Evolutionary conservation across 1,140 invertebrate genomes (phyloP), one percentile per base, ranked within the genome.

Genomic region (Drosophila santomea): DNA sequence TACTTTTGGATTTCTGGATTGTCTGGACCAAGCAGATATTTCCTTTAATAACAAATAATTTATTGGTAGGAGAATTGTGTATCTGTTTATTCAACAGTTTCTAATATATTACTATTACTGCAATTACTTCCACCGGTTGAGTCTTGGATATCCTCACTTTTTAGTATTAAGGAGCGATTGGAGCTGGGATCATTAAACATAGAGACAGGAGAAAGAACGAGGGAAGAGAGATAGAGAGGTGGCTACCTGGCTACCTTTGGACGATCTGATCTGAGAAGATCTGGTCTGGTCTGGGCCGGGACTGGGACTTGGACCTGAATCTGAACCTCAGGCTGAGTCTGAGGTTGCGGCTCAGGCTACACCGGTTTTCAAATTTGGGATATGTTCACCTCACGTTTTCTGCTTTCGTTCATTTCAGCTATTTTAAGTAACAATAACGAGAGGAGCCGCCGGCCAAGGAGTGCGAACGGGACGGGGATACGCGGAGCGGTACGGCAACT

Each of bases 281-380:
- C 63, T 43, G 44, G 17, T 11, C 58, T 56, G 62, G 48, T 36
- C 61, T 47, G 44, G 48, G 25, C 25, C 25, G 25, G 25, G 25
- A 25, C 25, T 25, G 4, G 25, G 39, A 58, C 25, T 25, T 25
- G 25, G 39, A 58, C 55, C 32, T 62, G 68, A 61, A 74, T 43
- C 59, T 51, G 44, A 52, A 48, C 23, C 28, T 38, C 15, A 58
- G 62, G 63, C 74, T 74, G 73, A 39, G 38, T n/a, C 41, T 20
- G 43, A 20, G 59, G 54, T 59, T 54, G 51, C 45, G 76, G 69
- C 75, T 64, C 63, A 71, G 72, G 67, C 60, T 82, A 68, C 81
- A 88, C 83, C 84, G 84, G 84, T 88, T 88, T 88, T 84, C 80
- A 84, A 88, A 84, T 86, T 86, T 79, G 71, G 83, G 84, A 80